Conservation (phyloP, 2,888 invertebrate species). For the Dorcus hopei region DNA sequence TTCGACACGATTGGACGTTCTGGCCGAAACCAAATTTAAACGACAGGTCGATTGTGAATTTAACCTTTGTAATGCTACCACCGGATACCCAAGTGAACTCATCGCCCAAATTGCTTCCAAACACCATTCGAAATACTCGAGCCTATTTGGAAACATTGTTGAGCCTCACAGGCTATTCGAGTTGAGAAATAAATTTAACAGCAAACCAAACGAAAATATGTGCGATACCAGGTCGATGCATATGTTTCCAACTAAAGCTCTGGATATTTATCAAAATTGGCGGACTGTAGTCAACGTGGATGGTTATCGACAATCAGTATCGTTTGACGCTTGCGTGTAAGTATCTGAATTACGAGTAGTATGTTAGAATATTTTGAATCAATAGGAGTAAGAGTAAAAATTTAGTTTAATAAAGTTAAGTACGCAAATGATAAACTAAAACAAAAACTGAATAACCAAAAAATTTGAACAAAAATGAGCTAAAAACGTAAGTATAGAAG, state of each 20-base stretch:
- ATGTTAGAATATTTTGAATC: too few species aligned
- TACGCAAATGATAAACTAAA: too few species aligned
- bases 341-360: not conserved
- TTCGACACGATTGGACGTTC: too few species aligned
- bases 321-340: conserved; percentile 12
- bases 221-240: not conserved
- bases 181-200: not conserved
- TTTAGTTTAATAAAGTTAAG: too few species aligned
- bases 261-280: conserved; percentile 2
- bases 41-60: conserved; percentile 6
- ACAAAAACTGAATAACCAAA: too few species aligned
- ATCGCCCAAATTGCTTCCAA: conserved; percentile 10
- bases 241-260: conserved; percentile 6
- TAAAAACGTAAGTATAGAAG: too few species aligned
- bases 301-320: conserved; percentile 4
- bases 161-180: conserved; percentile 3
- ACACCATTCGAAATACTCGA: conserved; percentile 1
- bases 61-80: conserved; percentile 15
- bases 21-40: too few species aligned
- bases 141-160: conserved; percentile 20
- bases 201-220: not conserved
- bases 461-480: too few species aligned
- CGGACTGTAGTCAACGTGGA: conserved; percentile 7
- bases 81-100: conserved; percentile 12
- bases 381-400: too few species aligned